Base-by-base conservation (phyloP, 1,140 invertebrate species). In the Gonioctena quinquepunctata region DNA sequence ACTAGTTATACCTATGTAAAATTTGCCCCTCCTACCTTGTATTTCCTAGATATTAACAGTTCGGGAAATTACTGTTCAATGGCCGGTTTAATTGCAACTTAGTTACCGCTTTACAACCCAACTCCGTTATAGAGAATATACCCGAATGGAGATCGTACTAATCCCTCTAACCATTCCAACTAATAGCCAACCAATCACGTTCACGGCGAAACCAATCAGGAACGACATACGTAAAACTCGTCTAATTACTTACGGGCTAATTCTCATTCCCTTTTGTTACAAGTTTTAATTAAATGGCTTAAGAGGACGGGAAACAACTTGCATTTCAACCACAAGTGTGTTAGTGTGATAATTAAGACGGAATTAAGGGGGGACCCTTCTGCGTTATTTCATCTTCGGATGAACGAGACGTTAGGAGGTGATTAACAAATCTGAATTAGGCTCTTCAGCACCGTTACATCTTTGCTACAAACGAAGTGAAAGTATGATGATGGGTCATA, bases 261-360 rank as follows among this genome's bases (percentile, higher is more conserved):
- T 59, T 59, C 56, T 59, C 56, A 22, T 59, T 59, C 25, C 56
- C 56, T 59, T 59, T 59, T 59, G 56, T 59, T 59, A n/a, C 56
- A 59, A 59, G 56, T 59, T 59, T 59, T 59, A 59, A 59, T 59
- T 59, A 59, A 59, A 59, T 59, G 56, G 56, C 56, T 59, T 28
- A 59, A 26, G 23, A 59, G 56, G 56, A 26, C 23, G 56, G 56
- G 25, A 16, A 57, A 25, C 56, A 25, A 59, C 56, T 59, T 25
- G 56, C 23, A 59, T 59, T 59, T 19, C 25, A 28, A 59, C 56
- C 56, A 7, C 56, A 59, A 59, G 23, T 59, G 56, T 59, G 56
- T 59, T 59, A 59, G 56, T 59, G 56, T 59, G 56, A 59, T 59
- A 59, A 59, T 59, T 59, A 59, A 59, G 56, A 59, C 2, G 22